phyloP scores from a whole-genome alignment of 2,113 vertebrate genomes.

The Hypanus sabinus region DNA sequence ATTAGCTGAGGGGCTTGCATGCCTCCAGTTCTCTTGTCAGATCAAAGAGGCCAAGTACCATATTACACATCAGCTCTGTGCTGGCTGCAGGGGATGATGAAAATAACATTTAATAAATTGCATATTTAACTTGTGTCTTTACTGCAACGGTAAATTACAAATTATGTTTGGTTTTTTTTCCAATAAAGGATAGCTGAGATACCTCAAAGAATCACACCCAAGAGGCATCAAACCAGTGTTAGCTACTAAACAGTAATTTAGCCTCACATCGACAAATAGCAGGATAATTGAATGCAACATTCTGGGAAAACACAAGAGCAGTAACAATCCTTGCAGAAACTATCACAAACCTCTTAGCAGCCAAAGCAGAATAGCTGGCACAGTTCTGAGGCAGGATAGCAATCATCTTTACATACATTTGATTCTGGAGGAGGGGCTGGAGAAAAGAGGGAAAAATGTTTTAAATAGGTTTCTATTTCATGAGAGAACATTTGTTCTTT shows the following conservation, averaged over 20 bases:
- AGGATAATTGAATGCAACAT: neutral
- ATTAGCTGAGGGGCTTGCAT: neutral
- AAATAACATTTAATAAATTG: neutral
- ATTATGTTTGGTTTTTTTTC: neutral
- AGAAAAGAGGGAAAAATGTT: neutral
- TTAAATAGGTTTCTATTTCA: neutral
- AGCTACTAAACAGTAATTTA: neutral
- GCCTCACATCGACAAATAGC: neutral
- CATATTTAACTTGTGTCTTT: neutral
- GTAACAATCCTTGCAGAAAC: neutral
- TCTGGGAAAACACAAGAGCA: neutral
- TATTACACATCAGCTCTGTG: neutral
- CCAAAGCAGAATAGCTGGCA: neutral
- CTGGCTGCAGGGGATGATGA: neutral
- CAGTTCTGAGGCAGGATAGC: neutral
- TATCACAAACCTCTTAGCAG: neutral
- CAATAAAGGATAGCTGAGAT: too few species aligned
- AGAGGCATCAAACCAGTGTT: neutral
- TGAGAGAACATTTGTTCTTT: neutral
- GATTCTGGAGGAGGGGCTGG: too few species aligned
- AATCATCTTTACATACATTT: neutral
- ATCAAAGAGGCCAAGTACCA: neutral
- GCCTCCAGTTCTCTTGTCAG: neutral
- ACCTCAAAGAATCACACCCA: neutral
- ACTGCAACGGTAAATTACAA: neutral